phyloP scores from a whole-genome alignment of 30 jellyfish, hydroid and myxozoan genomes.

The Hydractinia echinata region DNA sequence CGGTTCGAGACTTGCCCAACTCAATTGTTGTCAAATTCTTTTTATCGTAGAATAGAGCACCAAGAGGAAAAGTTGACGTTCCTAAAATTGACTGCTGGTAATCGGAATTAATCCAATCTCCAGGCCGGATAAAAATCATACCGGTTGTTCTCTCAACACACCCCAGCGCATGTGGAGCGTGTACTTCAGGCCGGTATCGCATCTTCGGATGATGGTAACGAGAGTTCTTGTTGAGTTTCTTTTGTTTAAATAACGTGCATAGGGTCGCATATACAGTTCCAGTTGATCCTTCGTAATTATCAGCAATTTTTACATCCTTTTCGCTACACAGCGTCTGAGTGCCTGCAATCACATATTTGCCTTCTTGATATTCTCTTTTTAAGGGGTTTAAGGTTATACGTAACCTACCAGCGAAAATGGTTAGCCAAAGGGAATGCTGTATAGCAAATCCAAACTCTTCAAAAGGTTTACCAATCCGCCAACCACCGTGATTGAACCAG shows the following conservation, averaged over 20 bases:
- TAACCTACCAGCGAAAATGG: constrained; percentile 26
- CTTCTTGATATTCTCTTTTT: neutral
- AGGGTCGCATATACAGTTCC: constrained; percentile 27
- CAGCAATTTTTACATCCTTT: constrained; percentile 1
- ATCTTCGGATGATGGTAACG: neutral
- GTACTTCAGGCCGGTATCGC: constrained; percentile 39
- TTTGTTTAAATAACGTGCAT: constrained; percentile 23
- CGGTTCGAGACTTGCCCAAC: neutral
- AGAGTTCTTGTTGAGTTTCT: neutral
- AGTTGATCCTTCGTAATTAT: constrained; percentile 25
- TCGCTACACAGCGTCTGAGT: constrained; percentile 15
- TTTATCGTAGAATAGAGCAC: constrained; percentile 18
- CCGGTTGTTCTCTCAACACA: constrained; percentile 34
- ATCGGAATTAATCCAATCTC: constrained; percentile 22
- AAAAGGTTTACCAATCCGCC: neutral
- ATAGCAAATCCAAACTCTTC: constrained; percentile 35
- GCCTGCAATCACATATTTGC: constrained; percentile 10
- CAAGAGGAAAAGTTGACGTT: neutral
- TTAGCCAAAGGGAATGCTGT: constrained; percentile 35
- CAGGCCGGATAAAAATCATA: constrained; percentile 29
- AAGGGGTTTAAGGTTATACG: constrained; percentile 20
- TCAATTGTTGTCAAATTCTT: constrained; percentile 25
- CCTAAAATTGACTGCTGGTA: constrained; percentile 16
- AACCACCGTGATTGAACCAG: constrained; percentile 5
- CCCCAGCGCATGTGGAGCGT: constrained; percentile 21